These are phyloP conservation scores for Pontoporia blainvillei DNA, from an alignment of 2,113 vertebrate species.

Conservation along the genomic window DNA sequence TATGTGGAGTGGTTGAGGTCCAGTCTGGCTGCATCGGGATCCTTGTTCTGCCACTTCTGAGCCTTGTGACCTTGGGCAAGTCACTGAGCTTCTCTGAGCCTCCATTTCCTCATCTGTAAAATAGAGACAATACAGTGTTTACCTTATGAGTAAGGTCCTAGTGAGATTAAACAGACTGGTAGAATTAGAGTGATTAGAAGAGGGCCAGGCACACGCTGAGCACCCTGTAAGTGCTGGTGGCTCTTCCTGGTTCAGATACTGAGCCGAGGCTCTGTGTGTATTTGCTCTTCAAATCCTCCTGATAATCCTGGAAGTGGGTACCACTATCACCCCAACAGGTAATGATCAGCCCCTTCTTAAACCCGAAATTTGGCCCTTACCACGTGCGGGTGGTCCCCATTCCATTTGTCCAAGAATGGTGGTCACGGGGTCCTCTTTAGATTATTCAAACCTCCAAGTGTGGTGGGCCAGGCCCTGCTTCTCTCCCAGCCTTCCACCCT, in stretches of 20 bases:
- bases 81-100: background rate
- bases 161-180: background rate
- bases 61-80: background rate
- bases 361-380: background rate
- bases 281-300: background rate
- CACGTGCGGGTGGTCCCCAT: background rate
- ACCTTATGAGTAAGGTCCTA: background rate
- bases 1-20: background rate
- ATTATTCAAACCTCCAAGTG: background rate
- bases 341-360: background rate
- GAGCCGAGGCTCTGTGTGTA: background rate
- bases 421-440: background rate
- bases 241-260: background rate
- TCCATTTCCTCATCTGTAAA: background rate
- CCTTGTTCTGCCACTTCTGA: background rate
- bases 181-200: background rate
- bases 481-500: background rate
- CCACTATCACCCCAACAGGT: background rate
- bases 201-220: background rate
- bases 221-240: rapidly evolving
- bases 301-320: background rate
- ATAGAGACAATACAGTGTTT: background rate
- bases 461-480: background rate
- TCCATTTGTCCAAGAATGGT: background rate
- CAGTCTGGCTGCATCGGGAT: rapidly evolving